phyloP scores from a whole-genome alignment of 2,888 invertebrate species.

The Cataglyphis altisquamis region DNA sequence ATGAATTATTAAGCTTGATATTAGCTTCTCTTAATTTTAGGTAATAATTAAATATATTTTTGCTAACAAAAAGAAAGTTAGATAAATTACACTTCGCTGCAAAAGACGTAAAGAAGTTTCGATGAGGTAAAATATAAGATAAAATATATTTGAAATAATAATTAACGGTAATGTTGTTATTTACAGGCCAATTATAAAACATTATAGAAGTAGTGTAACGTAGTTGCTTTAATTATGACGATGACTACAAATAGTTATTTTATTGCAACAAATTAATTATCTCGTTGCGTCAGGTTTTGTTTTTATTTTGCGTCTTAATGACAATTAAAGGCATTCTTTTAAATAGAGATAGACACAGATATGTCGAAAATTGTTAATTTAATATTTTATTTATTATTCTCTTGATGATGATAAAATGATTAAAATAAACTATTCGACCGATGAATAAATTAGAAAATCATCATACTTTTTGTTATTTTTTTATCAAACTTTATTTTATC shows the following conservation, averaged over 20 bases:
- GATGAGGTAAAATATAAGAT: not conserved
- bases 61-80: not conserved
- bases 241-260: conserved; percentile 29
- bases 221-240: conserved; percentile 21
- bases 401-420: not conserved
- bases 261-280: conserved; percentile 22
- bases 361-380: not conserved
- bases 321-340: not conserved
- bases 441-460: not conserved
- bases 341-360: not conserved
- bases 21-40: not conserved
- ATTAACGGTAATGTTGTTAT: conserved; percentile 9
- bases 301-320: not conserved
- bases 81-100: not conserved
- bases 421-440: not conserved
- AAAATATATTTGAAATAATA: not conserved
- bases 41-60: conserved; percentile 5
- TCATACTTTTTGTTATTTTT: not conserved
- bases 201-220: not conserved
- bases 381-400: conserved; percentile 13
- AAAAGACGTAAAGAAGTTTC: not conserved
- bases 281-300: not conserved
- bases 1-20: not conserved
- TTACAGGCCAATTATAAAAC: conserved; percentile 5
- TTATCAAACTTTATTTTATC: conserved; percentile 5